These are phyloP conservation scores for Belgica antarctica DNA, from an alignment of 2,888 invertebrate species.

Conservation along the genomic window DNA sequence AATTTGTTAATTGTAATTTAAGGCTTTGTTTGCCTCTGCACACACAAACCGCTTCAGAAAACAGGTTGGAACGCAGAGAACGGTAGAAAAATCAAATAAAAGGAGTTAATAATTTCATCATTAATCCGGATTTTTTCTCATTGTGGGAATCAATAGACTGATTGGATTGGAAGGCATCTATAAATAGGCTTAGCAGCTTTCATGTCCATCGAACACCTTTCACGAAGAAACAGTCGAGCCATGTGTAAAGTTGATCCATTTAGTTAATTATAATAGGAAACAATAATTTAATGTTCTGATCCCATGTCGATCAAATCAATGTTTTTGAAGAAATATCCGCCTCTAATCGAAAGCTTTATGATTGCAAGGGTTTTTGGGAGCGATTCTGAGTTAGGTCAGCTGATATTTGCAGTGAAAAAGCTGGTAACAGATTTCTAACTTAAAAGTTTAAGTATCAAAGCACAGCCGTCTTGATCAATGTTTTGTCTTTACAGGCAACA, in stretches of 20 bases:
- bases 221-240: neutral
- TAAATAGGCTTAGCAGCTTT: constrained; percentile 36
- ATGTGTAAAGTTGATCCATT: constrained; percentile 27
- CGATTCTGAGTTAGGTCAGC: too few relatives aligned
- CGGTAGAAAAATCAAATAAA: constrained; percentile 36
- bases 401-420: too few relatives aligned
- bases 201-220: constrained; percentile 19
- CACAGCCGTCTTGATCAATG: too few relatives aligned
- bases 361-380: too few relatives aligned
- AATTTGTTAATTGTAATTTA: constrained; percentile 42
- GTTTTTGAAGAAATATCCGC: constrained; percentile 9
- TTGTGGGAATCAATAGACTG: constrained; percentile 33
- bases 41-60: too few relatives aligned
- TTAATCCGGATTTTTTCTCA: constrained; percentile 41
- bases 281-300: constrained; percentile 31
- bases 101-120: constrained; percentile 43
- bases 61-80: neutral
- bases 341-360: constrained; percentile 1
- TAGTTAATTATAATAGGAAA: constrained; percentile 39
- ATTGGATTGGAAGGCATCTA: constrained; percentile 26
- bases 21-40: constrained; percentile 3
- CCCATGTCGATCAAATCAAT: constrained; percentile 34
- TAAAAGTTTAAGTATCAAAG: too few relatives aligned
- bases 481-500: too few relatives aligned
- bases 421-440: too few relatives aligned